These are phyloP conservation scores for Crioceris asparagi DNA, from an alignment of 2,888 invertebrate species.

Conservation along the genomic window DNA sequence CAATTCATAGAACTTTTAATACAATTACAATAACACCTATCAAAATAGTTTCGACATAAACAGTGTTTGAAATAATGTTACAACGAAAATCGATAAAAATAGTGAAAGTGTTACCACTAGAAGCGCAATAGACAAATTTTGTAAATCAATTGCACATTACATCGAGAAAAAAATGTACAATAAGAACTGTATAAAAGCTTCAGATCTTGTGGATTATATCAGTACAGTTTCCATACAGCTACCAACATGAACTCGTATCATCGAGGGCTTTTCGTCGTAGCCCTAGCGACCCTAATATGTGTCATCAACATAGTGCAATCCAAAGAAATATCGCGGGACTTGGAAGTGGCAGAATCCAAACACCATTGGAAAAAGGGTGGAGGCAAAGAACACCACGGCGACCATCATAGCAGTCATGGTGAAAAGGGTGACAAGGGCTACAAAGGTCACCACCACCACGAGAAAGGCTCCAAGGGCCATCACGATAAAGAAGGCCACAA, in stretches of 20 bases:
- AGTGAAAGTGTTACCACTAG: too few relatives aligned
- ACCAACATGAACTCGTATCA: conserved; percentile 40
- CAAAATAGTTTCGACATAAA: too few relatives aligned
- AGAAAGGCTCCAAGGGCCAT: conserved; percentile 54
- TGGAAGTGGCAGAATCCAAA: conserved; percentile 42
- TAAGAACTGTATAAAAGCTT: too few relatives aligned
- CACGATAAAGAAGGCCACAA: conserved; percentile 56
- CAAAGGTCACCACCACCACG: conserved; percentile 52
- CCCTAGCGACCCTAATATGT: conserved; percentile 42
- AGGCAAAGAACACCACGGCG: conserved; percentile 44
- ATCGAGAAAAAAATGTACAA: too few relatives aligned
- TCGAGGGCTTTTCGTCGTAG: conserved; percentile 63
- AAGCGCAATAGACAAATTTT: too few relatives aligned
- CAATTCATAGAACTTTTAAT: too few relatives aligned
- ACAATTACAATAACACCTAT: too few relatives aligned
- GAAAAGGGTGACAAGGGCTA: conserved; percentile 57
- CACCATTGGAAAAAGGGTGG: conserved; percentile 42
- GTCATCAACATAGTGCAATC: conserved; percentile 38
- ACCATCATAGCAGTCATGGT: conserved; percentile 45
- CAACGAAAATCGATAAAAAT: too few relatives aligned
- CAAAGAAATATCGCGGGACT: conserved; percentile 45
- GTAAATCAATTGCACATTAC: too few relatives aligned
- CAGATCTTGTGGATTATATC: too few relatives aligned
- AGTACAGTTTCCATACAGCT: too few relatives aligned
- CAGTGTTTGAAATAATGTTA: too few relatives aligned